Evolutionary conservation across 2,113 vertebrate species (phyloP).

Genomic region (Thamnophis sirtalis): DNA sequence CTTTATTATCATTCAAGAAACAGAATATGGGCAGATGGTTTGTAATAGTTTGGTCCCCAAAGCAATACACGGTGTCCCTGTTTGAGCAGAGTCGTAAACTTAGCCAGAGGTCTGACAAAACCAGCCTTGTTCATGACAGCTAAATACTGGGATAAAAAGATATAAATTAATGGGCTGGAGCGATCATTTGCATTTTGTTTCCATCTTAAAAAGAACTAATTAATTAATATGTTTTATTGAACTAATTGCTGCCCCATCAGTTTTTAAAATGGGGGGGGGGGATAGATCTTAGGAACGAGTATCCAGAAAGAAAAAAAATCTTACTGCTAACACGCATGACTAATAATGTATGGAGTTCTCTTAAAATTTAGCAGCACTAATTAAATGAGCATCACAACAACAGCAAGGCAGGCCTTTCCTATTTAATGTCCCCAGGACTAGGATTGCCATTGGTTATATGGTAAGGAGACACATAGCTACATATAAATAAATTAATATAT

Average conservation of each 20-base stretch:
- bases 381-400: background rate
- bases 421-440: background rate
- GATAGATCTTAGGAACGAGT: background rate
- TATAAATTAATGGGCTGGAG: constrained; percentile 29
- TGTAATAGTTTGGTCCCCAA: background rate
- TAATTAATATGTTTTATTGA: constrained; percentile 44
- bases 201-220: constrained; percentile 32
- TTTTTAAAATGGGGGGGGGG: background rate
- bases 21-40: background rate
- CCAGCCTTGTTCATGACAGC: background rate
- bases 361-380: constrained; percentile 16
- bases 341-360: background rate
- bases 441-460: background rate
- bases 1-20: background rate
- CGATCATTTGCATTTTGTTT: constrained; percentile 28
- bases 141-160: background rate
- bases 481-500: background rate
- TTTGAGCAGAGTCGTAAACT: background rate
- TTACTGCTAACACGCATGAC: background rate
- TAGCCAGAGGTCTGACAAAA: background rate
- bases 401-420: background rate
- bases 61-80: background rate
- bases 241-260: background rate
- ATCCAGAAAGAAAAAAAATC: background rate
- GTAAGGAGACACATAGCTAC: background rate